Base-by-base conservation (phyloP, 2,888 invertebrate species). In the Erebia ligea region DNA sequence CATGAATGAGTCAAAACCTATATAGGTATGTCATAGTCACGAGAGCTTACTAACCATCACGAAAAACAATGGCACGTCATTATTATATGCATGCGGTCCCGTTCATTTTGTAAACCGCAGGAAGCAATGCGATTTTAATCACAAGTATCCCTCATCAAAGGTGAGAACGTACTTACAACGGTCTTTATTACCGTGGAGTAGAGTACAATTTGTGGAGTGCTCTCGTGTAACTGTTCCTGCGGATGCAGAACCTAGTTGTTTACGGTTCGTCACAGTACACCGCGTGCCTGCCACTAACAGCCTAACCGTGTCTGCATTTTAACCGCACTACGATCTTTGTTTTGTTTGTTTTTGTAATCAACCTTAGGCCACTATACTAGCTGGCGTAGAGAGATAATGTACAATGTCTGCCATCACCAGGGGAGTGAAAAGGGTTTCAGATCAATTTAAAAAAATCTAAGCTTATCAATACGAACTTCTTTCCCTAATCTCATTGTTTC, bases 81-180 rank as follows among this genome's bases (percentile, higher is more conserved):
- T 77, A 21, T 58, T 79, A 81, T 81, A 80, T 80, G 83, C 82
- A 83, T 81, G 82, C 83, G 80, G 81, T 80, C 82, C 82, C 82
- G 80, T 82, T 84, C 83, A 86, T n/a, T n/a, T n/a, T n/a, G n/a
- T n/a, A 81, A 83, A 84, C 80, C 81, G 81, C 89, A 87, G 91
- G 90, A 88, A 88, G 84, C 82, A 79, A 80, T 82, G 82, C 82
- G 89, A 89, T 90, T 88, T 86, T 86, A 84, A 91, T 88, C 87
- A 85, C 81, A 77, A 66, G 78, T 80, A 81, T 81, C 54, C 81
- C 82, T 81, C 80, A 80, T 59, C 59, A 68, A 67, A 73, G 71
- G 75, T 74, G 74, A 54, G 58, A 63, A 62, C 56, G 70, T 65
- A 68, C 74, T 63, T 42, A 72, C 50, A 17, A 57, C 34, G 40